Evolutionary conservation across 1,140 invertebrate species (phyloP), one percentile per base, ranked within the genome.

Genomic region (Zaprionus davidi): DNA sequence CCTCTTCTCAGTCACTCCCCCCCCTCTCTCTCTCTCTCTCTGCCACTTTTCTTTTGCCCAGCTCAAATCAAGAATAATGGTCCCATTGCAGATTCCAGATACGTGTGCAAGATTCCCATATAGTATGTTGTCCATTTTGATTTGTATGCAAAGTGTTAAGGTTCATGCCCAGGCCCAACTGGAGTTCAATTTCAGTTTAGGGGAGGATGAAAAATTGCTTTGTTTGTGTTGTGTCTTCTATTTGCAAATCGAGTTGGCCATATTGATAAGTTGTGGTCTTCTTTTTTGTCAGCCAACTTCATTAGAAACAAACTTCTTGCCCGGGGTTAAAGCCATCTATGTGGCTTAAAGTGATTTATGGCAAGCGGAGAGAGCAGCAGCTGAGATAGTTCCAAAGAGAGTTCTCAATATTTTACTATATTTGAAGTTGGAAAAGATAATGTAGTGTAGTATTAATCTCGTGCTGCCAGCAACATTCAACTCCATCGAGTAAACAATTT

Each of bases 121-220:
- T 65, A 67, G 51, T 36, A 31, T 64, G 55, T 34, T 66, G 64
- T 79, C 76, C 72, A 22, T 71, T 80, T 78, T 88, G 84, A 88
- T 88, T 88, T 88, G 84, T 88, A 88, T 88, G 85, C 84, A 88
- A 90, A 88, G 84, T 88, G 85, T 80, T 71, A 77, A 55, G 76
- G 67, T 72, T 84, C 81, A 73, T 70, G 78, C 70, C 65, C 53
- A 7, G 64, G 64, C 67, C 62, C 36, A 49, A 68, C 41, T 58
- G 57, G 68, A 87, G 83, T 86, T 86, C 83, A 77, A 83, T 86
- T 88, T 83, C 84, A 80, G 72, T 49, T 65, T 66, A 62, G 81
- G 62, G 20, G 15, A 13, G 13, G 20, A 34, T 65, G 60, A 71
- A 63, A 71, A 71, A 76, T 66, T 70, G 59, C 49, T 81, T 71